These are phyloP conservation scores for Mythimna ferrago DNA, from an alignment of 2,888 invertebrate genomes.

Conservation along the genomic window DNA sequence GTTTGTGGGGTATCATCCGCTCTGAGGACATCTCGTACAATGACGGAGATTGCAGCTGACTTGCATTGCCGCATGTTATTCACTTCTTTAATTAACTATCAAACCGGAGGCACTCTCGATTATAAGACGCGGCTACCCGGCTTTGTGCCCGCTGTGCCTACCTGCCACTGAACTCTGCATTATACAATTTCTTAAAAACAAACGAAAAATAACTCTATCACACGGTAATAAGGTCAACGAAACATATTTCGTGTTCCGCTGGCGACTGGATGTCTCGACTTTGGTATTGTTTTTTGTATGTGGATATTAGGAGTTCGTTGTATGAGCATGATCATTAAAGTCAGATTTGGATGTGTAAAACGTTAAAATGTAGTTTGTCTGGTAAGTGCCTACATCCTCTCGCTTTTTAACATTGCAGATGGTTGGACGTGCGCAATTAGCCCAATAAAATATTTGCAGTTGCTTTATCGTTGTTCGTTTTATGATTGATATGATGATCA, in stretches of 20 bases:
- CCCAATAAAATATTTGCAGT: conserved; percentile 59
- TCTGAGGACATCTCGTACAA: conserved; percentile 68
- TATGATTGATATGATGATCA: conserved; percentile 53
- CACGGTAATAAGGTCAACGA: conserved; percentile 66
- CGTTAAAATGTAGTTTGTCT: conserved; percentile 71
- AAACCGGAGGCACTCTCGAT: conserved; percentile 88
- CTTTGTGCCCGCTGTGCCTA: conserved; percentile 83
- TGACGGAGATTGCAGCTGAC: conserved; percentile 86
- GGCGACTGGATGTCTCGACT: conserved; percentile 88
- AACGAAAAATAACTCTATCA: conserved; percentile 71
- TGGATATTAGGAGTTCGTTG: conserved; percentile 77
- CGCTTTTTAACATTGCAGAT: conserved; percentile 59
- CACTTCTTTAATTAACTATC: conserved; percentile 90
- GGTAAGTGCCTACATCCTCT: conserved; percentile 68
- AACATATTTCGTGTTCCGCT: conserved; percentile 51
- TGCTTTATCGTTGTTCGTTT: conserved; percentile 41
- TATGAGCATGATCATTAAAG: conserved; percentile 76
- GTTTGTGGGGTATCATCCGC: conserved; percentile 67
- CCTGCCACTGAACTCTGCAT: conserved; percentile 72
- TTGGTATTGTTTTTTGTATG: conserved; percentile 82
- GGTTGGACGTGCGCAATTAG: conserved; percentile 58
- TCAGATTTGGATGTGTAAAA: conserved; percentile 74
- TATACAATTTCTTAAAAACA: conserved; percentile 65
- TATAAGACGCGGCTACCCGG: conserved; percentile 87
- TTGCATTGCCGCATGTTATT: conserved; percentile 87